These are phyloP conservation scores for Larimichthys crocea DNA, from an alignment of 2,113 vertebrate species.

Conservation along the genomic window DNA sequence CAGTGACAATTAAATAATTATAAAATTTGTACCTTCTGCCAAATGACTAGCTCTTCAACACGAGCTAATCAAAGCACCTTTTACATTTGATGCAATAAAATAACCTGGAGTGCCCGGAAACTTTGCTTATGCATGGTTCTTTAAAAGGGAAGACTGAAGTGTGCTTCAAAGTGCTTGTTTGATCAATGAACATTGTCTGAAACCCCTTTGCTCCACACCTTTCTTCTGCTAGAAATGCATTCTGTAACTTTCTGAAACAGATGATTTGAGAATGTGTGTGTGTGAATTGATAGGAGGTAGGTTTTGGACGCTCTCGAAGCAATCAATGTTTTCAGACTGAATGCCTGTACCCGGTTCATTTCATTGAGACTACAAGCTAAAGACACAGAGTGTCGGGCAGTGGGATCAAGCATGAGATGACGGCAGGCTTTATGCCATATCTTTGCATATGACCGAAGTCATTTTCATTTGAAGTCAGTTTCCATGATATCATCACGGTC, in stretches of 20 bases:
- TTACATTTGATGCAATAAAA: not conserved
- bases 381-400: no score
- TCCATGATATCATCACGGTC: not conserved
- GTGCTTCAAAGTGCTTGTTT: not conserved
- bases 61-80: not conserved
- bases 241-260: no score
- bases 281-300: not conserved
- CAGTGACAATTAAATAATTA: conserved; percentile 20
- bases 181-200: not conserved
- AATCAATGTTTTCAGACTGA: not conserved
- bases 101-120: not conserved
- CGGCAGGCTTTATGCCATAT: no score
- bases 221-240: not conserved
- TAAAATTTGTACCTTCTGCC: not conserved
- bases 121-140: not conserved
- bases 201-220: not conserved
- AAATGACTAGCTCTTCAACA: conserved; percentile 6
- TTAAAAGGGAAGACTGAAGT: not conserved
- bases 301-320: not conserved
- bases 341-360: no score
- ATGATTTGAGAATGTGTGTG: not conserved
- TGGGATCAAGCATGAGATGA: no score
- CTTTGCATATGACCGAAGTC: not conserved
- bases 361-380: no score
- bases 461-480: conserved; percentile 1